A percentile compares a stretch with the other conserved stretches of the same genome.
These are phyloP conservation scores for Octomys mimax DNA, from an alignment of 2,797 vertebrate species.

Conservation along the genomic window DNA sequence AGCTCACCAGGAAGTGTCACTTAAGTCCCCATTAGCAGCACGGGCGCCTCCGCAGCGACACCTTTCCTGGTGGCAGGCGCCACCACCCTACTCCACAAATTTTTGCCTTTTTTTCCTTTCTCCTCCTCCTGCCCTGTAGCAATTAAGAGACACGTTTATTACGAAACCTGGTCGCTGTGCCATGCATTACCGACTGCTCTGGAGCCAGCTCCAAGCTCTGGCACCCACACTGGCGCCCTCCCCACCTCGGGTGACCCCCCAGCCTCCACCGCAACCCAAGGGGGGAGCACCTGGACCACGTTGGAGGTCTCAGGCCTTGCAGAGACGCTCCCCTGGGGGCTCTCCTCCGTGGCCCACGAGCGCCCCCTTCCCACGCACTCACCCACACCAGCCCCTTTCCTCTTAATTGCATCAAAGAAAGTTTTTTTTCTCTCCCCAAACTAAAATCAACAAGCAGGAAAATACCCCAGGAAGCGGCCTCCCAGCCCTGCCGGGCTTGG, in stretches of 20 bases:
- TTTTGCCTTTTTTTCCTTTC: slow-evolving; percentile 46
- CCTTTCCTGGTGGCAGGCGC: slow-evolving; percentile 68
- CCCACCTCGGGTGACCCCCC: neutral
- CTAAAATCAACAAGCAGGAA: slow-evolving; percentile 61
- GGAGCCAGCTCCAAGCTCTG: slow-evolving; percentile 44
- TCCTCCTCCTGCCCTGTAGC: slow-evolving; percentile 60
- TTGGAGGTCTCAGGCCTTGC: no score
- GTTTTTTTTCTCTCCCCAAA: slow-evolving; percentile 9
- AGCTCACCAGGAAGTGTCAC: slow-evolving; percentile 65
- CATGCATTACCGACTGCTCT: slow-evolving; percentile 29
- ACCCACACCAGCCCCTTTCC: neutral
- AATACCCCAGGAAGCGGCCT: slow-evolving; percentile 51
- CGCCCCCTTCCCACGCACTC: no score
- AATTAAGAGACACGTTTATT: slow-evolving; percentile 80
- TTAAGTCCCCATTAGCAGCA: slow-evolving; percentile 48
- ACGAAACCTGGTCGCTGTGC: slow-evolving; percentile 67
- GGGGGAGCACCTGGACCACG: neutral
- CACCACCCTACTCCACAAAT: slow-evolving; percentile 69
- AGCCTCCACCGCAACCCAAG: neutral
- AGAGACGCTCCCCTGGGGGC: neutral
- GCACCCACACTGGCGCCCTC: neutral
- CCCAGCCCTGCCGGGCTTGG: slow-evolving; percentile 52
- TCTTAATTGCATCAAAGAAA: neutral
- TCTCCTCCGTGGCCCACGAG: neutral
- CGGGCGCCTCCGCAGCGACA: slow-evolving; percentile 42